Evolutionary conservation across 2,888 invertebrate species (phyloP), one percentile per base, ranked within the genome.

Genomic region (Eupeodes luniger): DNA sequence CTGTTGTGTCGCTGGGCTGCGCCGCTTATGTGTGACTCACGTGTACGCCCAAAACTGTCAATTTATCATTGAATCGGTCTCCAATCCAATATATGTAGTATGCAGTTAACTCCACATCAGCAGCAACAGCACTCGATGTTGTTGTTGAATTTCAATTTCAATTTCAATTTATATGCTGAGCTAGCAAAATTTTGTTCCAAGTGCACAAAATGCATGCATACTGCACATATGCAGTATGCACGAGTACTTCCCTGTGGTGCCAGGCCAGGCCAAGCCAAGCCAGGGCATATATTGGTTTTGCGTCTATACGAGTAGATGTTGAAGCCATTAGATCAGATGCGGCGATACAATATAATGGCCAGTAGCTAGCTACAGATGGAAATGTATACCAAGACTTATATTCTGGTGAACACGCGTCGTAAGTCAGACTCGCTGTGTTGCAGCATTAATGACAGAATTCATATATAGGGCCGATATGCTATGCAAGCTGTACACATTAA

Each of bases 21-120:
- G 27, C 27, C 27, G 27, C 2, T 40, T 16, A n/a, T 6, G 49
- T 61, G 75, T 88, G 88, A 88, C 81, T 88, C 88, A 88, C 81
- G 69, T 81, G 80, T 74, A 81, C 85, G 61, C 69, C 84, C 61
- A 77, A 62, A 81, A 78, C 81, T 88, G 85, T 81, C 85, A 80
- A 76, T 80, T 80, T 76, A 80, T 84, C 85, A 78, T 67, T 66
- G 62, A 64, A 57, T 69, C 49, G 69, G 51, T 66, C 16, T 49
- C 64, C 12, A 81, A 74, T 67, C 59, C 47, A 19, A 64, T 64
- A 47, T 47, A 64, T 64, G 19, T 47, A 19, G 19, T 19, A 19
- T 19, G 19, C 19, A 19, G 19, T 19, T 1, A 16, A 16, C 16
- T 69, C 53, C 16, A 5, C 12, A 1, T 36, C 53, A 64, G 9